Conservation (phyloP, 1,140 invertebrate species). For the Xylocopa sonorina region DNA sequence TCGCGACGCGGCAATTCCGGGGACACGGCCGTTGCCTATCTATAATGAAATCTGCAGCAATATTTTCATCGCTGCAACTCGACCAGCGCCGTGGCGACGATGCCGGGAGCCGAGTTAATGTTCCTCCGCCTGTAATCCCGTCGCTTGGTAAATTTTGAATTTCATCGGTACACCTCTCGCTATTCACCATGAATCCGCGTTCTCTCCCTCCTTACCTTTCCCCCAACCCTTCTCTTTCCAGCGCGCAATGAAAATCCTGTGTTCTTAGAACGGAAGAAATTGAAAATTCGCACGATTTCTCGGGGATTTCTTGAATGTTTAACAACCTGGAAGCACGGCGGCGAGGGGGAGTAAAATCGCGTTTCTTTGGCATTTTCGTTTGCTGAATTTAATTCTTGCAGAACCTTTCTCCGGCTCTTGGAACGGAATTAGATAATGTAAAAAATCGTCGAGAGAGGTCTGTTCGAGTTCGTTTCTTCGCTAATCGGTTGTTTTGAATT, state of each 20-base stretch:
- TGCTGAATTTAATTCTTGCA: background rate
- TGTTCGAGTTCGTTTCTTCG: too few species aligned
- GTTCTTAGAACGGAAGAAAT: conserved; percentile 12
- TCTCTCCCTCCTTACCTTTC: too few species aligned
- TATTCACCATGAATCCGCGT: background rate
- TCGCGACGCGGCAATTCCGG: conserved; percentile 29
- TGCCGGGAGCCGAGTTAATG: conserved; percentile 29
- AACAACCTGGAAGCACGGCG: background rate
- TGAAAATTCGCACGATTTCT: conserved; percentile 25
- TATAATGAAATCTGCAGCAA: conserved; percentile 72
- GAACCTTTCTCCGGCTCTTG: background rate
- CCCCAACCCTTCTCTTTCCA: too few species aligned
- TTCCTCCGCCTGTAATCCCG: conserved; percentile 35
- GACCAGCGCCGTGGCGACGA: conserved; percentile 16
- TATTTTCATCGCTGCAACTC: conserved; percentile 67
- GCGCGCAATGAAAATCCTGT: conserved; percentile 2
- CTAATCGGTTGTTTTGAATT: too few species aligned
- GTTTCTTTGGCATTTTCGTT: background rate
- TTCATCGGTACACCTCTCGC: background rate
- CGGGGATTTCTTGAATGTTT: background rate
- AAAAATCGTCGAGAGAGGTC: background rate
- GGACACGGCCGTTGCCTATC: conserved; percentile 57
- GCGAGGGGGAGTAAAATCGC: background rate
- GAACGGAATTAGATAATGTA: background rate
- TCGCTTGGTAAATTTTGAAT: conserved; percentile 28